Percentiles rank a stretch among this genome's conserved stretches.
These are phyloP conservation scores for Nomada hirtipes DNA, from an alignment of 2,888 invertebrate species.

Conservation along the genomic window DNA sequence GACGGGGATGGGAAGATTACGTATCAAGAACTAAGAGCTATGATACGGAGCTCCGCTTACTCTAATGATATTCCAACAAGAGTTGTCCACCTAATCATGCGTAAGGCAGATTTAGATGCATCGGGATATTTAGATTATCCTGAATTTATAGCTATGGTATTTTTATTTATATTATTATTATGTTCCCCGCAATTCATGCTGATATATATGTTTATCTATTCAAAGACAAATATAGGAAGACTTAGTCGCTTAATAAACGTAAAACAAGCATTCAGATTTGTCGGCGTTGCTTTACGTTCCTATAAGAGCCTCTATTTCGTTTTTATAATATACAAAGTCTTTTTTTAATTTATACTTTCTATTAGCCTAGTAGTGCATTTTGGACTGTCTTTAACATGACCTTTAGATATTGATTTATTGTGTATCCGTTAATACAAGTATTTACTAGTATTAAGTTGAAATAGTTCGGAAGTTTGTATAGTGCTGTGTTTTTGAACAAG, in stretches of 20 bases:
- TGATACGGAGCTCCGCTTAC: conserved; percentile 87
- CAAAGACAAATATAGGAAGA: no score
- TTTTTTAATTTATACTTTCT: not conserved
- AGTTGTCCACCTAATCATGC: conserved; percentile 89
- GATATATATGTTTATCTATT: no score
- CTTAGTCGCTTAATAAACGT: no score
- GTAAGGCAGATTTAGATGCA: conserved; percentile 87
- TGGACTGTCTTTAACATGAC: no score
- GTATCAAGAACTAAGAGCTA: conserved; percentile 87
- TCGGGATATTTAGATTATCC: conserved; percentile 89
- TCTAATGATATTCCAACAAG: conserved; percentile 89
- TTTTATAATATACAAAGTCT: not conserved
- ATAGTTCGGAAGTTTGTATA: not conserved
- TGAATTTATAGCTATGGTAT: conserved; percentile 91
- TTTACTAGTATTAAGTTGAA: not conserved
- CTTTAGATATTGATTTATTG: not conserved
- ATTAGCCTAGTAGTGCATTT: not conserved
- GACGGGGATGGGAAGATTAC: conserved; percentile 90
- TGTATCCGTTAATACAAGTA: not conserved
- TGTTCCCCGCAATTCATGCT: conserved; percentile 65
- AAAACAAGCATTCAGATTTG: no score
- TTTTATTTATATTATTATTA: conserved; percentile 73
- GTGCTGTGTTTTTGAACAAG: not conserved
- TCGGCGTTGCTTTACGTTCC: no score
- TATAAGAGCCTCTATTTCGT: not conserved